Base-by-base conservation (phyloP, 2,113 vertebrate genomes). In the Marmota flaviventris region DNA sequence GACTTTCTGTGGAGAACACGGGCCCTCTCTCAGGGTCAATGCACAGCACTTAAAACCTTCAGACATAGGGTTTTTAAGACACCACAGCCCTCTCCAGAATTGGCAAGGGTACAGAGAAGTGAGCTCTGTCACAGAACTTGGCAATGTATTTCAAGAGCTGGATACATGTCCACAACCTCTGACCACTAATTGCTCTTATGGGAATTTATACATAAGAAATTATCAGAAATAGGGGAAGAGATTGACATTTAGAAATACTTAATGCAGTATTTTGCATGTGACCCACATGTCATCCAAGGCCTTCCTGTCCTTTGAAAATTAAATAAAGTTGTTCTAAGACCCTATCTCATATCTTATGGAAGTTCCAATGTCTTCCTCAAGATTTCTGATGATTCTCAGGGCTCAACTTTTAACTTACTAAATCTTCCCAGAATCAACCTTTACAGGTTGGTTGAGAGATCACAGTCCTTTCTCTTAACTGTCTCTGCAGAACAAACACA, bases 161-260 rank as follows among this genome's bases (percentile, higher is more conserved):
- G 61, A 76, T 94, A 48, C 51, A 73, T 9, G 37, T 45, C 87
- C 17, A 84, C 51, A 81, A 94, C 51, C 88, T 86, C 93, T 97
- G 96, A 89, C 75, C 85, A 93, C 34, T 85, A 86, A 97, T 93
- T 72, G 93, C 72, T 90, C 70, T 96, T 97, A 93, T 69, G 84
- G 95, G 89, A 97, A 96, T 83, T 85, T 85, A 89, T 93, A 96
- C 91, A 67, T 42, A 76, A 73, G 73, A 45, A 85, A 95, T 97
- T 85, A 97, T 95, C 91, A 97, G 96, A 97, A 97, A 96, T 95
- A 81, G 1, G 8, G 84, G 39, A 58, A 85, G 84, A 96, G 93
- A 97, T 0, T 89, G 93, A 90, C 96, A 94, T 95, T 97, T 93
- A 87, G 86, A 97, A 96, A 96, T 72, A 93, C 34, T 81, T 92